phyloP scores from a whole-genome alignment of 2,888 invertebrate genomes.

The Gari tellinella region DNA sequence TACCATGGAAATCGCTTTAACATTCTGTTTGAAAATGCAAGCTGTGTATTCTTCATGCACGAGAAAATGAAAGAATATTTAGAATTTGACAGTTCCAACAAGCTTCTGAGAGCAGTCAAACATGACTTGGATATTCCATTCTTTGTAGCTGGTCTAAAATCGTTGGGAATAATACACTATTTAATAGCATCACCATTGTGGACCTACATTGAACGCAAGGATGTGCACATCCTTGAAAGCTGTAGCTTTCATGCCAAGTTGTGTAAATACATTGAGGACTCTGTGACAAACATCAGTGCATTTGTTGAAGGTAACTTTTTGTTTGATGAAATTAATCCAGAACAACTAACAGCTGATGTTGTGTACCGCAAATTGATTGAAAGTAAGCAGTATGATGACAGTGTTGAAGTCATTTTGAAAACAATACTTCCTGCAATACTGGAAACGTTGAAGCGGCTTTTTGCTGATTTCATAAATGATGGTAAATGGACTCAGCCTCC shows the following conservation, averaged over 20 bases:
- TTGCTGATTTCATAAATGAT: slow-evolving; percentile 19
- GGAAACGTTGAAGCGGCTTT: slow-evolving; percentile 8
- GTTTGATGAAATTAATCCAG: neutral
- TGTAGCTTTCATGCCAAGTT: slow-evolving; percentile 24
- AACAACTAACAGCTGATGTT: slow-evolving; percentile 2
- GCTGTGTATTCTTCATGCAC: slow-evolving; percentile 30
- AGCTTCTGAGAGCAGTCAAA: slow-evolving; percentile 25
- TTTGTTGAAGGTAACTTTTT: slow-evolving; percentile 16
- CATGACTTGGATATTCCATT: slow-evolving; percentile 41
- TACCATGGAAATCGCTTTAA: slow-evolving; percentile 47
- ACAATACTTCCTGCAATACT: slow-evolving; percentile 24
- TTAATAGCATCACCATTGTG: slow-evolving; percentile 45
- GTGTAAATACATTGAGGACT: slow-evolving; percentile 12
- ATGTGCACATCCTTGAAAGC: slow-evolving; percentile 26
- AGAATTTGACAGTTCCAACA: slow-evolving; percentile 30
- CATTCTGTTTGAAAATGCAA: slow-evolving; percentile 42
- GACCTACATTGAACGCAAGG: slow-evolving; percentile 14
- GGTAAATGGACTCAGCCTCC: slow-evolving; percentile 16
- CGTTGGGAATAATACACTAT: slow-evolving; percentile 43
- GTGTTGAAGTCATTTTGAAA: slow-evolving; percentile 1
- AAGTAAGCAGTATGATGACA: slow-evolving; percentile 6
- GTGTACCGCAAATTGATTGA: slow-evolving; percentile 9
- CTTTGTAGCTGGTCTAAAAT: slow-evolving; percentile 44
- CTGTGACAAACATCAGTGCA: neutral
- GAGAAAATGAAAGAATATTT: slow-evolving; percentile 25